Percentiles rank a stretch among this genome's conserved stretches.
These are phyloP conservation scores for Leucophenga varia DNA, from an alignment of 1,140 invertebrate species.

Conservation along the genomic window DNA sequence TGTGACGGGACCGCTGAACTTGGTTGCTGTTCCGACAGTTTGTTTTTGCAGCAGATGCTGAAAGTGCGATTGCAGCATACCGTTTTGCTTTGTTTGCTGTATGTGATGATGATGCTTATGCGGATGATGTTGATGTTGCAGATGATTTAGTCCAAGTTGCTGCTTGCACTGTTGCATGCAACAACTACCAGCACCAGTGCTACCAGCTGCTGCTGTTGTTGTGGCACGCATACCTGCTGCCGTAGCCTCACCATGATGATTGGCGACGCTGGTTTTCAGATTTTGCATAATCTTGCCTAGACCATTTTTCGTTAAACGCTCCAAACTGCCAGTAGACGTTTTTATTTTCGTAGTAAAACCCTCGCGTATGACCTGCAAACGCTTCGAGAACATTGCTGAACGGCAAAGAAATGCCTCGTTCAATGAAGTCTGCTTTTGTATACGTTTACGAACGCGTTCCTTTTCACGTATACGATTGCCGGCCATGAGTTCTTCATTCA, in stretches of 20 bases:
- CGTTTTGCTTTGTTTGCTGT: conserved; percentile 10
- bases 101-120: conserved; percentile 12
- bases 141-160: not conserved
- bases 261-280: conserved; percentile 65
- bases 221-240: not conserved
- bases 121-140: conserved; percentile 14
- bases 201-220: conserved; percentile 6
- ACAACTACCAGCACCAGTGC: not conserved
- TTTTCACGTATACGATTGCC: conserved; percentile 79
- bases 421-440: conserved; percentile 84
- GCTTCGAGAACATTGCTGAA: conserved; percentile 68
- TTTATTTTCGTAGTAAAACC: conserved; percentile 78
- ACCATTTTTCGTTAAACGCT: conserved; percentile 74
- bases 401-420: conserved; percentile 84
- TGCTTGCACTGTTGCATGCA: not conserved
- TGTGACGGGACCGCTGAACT: conserved; percentile 29
- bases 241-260: conserved; percentile 1
- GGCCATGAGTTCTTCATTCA: conserved; percentile 88
- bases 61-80: not conserved
- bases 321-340: conserved; percentile 76
- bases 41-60: conserved; percentile 5
- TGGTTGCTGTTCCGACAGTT: conserved; percentile 4
- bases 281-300: conserved; percentile 76
- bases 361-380: conserved; percentile 81
- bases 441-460: conserved; percentile 78